Evolutionary conservation across 2,888 invertebrate species (phyloP).

Genomic region (Leptinotarsa haldemani): DNA sequence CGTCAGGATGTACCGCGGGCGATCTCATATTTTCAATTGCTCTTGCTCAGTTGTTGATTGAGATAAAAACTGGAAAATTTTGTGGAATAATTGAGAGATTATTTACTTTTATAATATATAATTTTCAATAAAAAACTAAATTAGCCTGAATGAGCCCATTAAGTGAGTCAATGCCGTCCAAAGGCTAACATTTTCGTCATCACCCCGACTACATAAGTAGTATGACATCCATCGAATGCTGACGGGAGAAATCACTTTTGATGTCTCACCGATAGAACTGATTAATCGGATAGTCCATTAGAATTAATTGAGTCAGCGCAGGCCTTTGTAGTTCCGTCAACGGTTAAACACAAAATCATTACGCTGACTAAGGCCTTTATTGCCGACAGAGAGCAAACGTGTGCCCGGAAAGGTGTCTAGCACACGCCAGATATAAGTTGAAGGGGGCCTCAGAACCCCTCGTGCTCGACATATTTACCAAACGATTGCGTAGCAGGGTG

Average conservation of each 20-base stretch:
- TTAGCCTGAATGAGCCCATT: too few species aligned
- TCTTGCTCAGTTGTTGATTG: too few species aligned
- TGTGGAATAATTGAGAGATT: too few species aligned
- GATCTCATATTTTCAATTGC: too few species aligned
- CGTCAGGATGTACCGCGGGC: too few species aligned
- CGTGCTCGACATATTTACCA: not conserved
- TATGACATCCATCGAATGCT: constrained; percentile 26
- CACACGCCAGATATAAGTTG: constrained; percentile 7
- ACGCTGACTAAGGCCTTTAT: constrained; percentile 30
- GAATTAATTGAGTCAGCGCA: constrained; percentile 42
- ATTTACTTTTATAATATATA: too few species aligned
- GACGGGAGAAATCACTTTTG: constrained; percentile 31
- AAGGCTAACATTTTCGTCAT: too few species aligned
- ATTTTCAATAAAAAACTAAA: too few species aligned
- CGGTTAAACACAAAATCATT: constrained; percentile 35
- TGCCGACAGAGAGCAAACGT: constrained; percentile 12
- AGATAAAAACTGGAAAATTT: too few species aligned
- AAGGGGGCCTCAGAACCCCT: constrained; percentile 11
- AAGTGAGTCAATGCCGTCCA: too few species aligned
- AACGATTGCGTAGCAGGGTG: constrained; percentile 16
- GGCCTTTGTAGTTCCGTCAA: constrained; percentile 41
- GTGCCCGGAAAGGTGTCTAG: constrained; percentile 22
- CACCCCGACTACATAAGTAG: not conserved
- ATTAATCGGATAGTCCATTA: constrained; percentile 43
- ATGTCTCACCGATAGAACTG: constrained; percentile 38